Evolutionary conservation across 64 coral and sea anemone genomes (phyloP).

Genomic region (Actinia equina): DNA sequence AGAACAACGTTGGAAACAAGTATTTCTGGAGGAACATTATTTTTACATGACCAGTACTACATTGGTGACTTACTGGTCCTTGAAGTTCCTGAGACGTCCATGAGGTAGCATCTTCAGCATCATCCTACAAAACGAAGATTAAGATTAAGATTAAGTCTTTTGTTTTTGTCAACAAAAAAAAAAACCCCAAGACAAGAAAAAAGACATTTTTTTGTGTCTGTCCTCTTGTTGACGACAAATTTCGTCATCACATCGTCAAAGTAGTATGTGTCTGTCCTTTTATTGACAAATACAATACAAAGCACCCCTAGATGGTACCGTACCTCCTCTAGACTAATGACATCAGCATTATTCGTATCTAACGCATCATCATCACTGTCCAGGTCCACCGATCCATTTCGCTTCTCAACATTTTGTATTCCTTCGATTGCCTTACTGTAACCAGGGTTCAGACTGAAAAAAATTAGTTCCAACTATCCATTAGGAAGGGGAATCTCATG

Average conservation of each 20-base stretch:
- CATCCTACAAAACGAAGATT: neutral
- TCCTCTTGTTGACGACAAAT: no score
- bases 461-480: no score
- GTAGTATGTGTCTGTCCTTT: no score
- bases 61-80: conserved; percentile 20
- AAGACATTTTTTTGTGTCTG: neutral
- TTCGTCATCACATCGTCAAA: no score
- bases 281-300: no score
- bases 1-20: no score
- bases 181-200: no score
- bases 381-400: conserved; percentile 58
- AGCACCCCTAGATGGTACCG: neutral
- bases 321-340: conserved; percentile 82
- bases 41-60: no score
- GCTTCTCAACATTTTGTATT: conserved; percentile 89
- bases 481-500: neutral
- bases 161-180: neutral
- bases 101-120: conserved; percentile 14
- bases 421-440: conserved; percentile 81
- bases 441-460: conserved; percentile 70
- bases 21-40: no score
- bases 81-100: conserved; percentile 33
- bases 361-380: conserved; percentile 79
- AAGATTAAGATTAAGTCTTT: neutral
- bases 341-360: conserved; percentile 56